A percentile compares a stretch with the other conserved stretches of the same genome.
Conservation (phyloP, 2,797 vertebrate species). For the Etheostoma nigrum region DNA sequence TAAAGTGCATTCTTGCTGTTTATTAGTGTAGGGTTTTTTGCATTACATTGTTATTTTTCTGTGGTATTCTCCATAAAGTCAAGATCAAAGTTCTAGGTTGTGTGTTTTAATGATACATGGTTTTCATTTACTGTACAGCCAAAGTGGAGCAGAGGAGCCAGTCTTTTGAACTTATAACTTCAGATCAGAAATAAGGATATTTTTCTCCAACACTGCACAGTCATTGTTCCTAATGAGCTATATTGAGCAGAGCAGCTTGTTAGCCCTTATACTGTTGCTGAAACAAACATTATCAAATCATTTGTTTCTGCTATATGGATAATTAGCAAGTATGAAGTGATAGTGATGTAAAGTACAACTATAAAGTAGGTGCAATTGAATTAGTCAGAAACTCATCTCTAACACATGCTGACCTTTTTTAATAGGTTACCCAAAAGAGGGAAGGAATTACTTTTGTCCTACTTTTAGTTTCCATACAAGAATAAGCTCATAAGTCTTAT, state of each 20-base stretch:
- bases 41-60: slow-evolving; percentile 14
- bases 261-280: slow-evolving; percentile 16
- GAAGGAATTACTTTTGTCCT: slow-evolving; percentile 70
- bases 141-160: slow-evolving; percentile 54
- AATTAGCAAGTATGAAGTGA: slow-evolving; percentile 23
- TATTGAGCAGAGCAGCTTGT: slow-evolving; percentile 35
- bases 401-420: slow-evolving; percentile 56
- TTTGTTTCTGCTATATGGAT: slow-evolving; percentile 27
- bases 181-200: slow-evolving; percentile 56
- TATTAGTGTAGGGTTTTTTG: slow-evolving; percentile 23
- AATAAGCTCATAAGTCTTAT: slow-evolving; percentile 44
- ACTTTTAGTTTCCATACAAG: slow-evolving; percentile 46
- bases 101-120: slow-evolving; percentile 54
- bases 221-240: slow-evolving; percentile 63
- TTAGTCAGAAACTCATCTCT: slow-evolving; percentile 42
- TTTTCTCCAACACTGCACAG: slow-evolving; percentile 37
- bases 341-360: slow-evolving; percentile 27
- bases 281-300: slow-evolving; percentile 45
- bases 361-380: slow-evolving; percentile 46
- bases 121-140: slow-evolving; percentile 43
- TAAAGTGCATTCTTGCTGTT: slow-evolving; percentile 32
- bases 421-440: slow-evolving; percentile 63
- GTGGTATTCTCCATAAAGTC: slow-evolving; percentile 26
- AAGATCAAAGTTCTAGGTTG: slow-evolving; percentile 34
- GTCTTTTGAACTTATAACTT: slow-evolving; percentile 52